Conservation (phyloP, 2,797 vertebrate genomes). For the Triplophysa yarkandensis region DNA sequence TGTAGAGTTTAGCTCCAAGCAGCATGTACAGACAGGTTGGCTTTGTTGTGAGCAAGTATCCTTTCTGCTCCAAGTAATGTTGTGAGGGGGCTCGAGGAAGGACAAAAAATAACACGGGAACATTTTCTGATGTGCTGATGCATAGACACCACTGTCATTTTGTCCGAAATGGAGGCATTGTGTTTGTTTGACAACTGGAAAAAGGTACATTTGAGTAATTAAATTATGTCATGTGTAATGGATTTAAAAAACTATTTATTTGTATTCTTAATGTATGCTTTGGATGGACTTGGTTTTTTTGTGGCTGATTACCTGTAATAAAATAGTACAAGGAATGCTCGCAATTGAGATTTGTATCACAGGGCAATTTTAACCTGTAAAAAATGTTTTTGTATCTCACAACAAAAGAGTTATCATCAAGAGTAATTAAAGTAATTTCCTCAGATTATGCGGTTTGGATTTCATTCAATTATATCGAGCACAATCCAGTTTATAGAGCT, state of each 20-base stretch:
- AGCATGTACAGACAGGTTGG: constrained; percentile 76
- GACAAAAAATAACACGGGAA: constrained; percentile 50
- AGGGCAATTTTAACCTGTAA: not conserved
- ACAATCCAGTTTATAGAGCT: constrained; percentile 45
- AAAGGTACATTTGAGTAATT: constrained; percentile 62
- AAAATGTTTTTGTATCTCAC: constrained; percentile 41
- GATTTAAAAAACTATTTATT: not conserved
- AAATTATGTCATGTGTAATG: not conserved
- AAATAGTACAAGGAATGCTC: too few relatives aligned
- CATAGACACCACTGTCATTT: not conserved
- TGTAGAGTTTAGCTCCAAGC: constrained; percentile 66
- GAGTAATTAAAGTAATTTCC: constrained; percentile 54
- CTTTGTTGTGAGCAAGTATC: constrained; percentile 52
- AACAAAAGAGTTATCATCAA: constrained; percentile 21
- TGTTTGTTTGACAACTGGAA: constrained; percentile 65
- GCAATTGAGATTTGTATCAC: not conserved
- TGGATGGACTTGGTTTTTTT: not conserved
- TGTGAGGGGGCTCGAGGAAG: constrained; percentile 37
- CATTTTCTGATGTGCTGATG: constrained; percentile 2
- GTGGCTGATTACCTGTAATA: too few relatives aligned
- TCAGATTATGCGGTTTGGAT: constrained; percentile 51
- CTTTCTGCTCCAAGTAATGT: constrained; percentile 39
- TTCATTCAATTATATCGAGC: constrained; percentile 47
- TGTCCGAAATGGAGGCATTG: constrained; percentile 60
- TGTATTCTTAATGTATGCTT: not conserved